Base-by-base conservation (phyloP, 2,797 vertebrate species). In the Lepilemur ruficaudatus region DNA sequence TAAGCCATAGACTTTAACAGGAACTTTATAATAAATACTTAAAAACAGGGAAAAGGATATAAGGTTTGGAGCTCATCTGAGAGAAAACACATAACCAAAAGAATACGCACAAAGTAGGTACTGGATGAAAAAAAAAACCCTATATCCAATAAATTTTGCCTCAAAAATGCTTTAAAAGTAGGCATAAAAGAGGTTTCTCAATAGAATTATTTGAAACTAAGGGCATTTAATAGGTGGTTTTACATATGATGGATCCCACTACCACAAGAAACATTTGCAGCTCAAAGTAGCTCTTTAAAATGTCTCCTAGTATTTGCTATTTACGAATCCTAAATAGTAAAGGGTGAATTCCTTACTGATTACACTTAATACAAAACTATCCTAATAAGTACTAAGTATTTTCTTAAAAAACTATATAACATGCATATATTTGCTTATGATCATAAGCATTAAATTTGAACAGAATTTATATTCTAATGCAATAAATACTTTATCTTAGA, bases 161-260 rank as follows among this genome's bases (percentile, higher is more conserved):
- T 35, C 63, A 76, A 46, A 96, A 94, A 55, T 55, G 43, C 70
- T 83, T 91, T 57, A 87, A 94, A 96, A 90, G 57, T 30, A 82
- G 55, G 50, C 17, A 82, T 32, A 70, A 83, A 67, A 90, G 10
- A 91, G 41, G 11, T 57, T 95, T 95, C 67, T 96, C 75, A 85
- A 86, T 35, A 82, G 57, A 92, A 92, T 92, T 85, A 92, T 79
- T 93, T 30, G 83, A 6, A 95, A 93, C 38, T 80, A 96, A 94
- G 32, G 32, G 25, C 41, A 94, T 8, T 88, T 72, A 85, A 46
- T 7, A 90, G 25, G 30, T 63, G 28, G 30, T 55, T 95, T 90
- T 82, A 89, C 9, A 91, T 79, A 13, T 65, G 30, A 50, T 73
- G 75, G 46, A 91, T 61, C 4, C n/a, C 14, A 72, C 18, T 67